Evolutionary conservation across 2,797 vertebrate genomes (phyloP).

Genomic region (Amniataba percoides): DNA sequence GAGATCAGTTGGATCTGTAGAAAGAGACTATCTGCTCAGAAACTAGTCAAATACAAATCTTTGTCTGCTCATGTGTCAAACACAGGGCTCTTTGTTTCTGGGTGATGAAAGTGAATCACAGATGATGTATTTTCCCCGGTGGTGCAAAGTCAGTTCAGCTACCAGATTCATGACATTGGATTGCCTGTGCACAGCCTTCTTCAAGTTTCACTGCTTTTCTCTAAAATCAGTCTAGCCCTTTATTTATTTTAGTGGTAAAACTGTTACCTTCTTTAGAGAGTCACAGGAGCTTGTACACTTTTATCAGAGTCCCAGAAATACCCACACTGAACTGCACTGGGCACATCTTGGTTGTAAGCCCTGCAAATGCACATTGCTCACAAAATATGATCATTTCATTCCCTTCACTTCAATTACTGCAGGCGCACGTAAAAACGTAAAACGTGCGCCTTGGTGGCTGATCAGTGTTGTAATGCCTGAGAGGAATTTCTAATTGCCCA

Average conservation of each 20-base stretch:
- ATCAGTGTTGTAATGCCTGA: constrained; percentile 57
- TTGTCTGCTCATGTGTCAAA: constrained; percentile 5
- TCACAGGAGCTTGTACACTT: not conserved
- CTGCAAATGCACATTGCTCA: constrained; percentile 37
- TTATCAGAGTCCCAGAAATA: constrained; percentile 9
- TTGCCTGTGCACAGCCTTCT: not conserved
- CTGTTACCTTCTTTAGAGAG: constrained; percentile 16
- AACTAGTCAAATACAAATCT: not conserved
- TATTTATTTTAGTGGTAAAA: constrained; percentile 19
- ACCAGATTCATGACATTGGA: constrained; percentile 10
- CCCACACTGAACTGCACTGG: constrained; percentile 7
- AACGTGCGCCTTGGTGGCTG: constrained; percentile 49
- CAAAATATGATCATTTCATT: constrained; percentile 50
- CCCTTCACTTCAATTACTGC: constrained; percentile 46
- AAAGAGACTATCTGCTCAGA: not conserved
- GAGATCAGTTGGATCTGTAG: not conserved
- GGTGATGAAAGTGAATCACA: constrained; percentile 27
- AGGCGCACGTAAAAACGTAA: no score
- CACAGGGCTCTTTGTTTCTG: constrained; percentile 15
- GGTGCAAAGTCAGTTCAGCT: constrained; percentile 9
- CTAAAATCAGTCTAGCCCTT: constrained; percentile 1
- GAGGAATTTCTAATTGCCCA: constrained; percentile 63
- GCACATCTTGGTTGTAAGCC: constrained; percentile 32
- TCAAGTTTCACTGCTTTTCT: not conserved
- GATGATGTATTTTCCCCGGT: constrained; percentile 16